These are phyloP conservation scores for Cuniculus paca DNA, from an alignment of 2,797 vertebrate species.

Conservation along the genomic window DNA sequence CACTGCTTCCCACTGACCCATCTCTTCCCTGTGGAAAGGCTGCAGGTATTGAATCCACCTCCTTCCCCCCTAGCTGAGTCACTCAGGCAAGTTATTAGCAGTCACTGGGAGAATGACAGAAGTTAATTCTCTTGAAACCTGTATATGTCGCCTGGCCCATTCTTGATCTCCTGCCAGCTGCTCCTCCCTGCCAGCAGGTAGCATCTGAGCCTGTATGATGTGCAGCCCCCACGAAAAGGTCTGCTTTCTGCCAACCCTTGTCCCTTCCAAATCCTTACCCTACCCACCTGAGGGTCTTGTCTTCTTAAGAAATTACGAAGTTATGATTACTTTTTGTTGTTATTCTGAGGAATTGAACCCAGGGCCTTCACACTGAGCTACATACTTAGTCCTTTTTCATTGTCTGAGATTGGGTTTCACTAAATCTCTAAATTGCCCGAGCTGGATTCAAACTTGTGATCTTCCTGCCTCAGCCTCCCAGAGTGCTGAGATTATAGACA, in stretches of 20 bases:
- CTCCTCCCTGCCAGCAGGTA: constrained; percentile 56
- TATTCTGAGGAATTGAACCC: background rate
- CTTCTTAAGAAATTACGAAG: background rate
- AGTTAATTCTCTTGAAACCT: background rate
- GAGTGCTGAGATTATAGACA: background rate
- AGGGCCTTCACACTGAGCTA: background rate
- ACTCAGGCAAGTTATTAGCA: background rate
- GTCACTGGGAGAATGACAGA: background rate
- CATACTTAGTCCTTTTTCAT: background rate
- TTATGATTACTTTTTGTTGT: background rate
- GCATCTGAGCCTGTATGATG: constrained; percentile 20
- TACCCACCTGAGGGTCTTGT: background rate
- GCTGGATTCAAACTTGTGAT: background rate
- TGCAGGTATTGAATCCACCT: background rate
- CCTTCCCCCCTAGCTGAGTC: background rate
- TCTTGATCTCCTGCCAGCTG: background rate
- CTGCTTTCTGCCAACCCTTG: background rate
- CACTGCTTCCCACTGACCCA: background rate
- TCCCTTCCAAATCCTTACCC: background rate
- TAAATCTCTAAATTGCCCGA: background rate
- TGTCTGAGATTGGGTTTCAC: background rate
- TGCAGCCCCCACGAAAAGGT: fast-evolving
- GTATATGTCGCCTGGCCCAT: background rate
- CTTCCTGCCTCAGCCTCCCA: background rate
- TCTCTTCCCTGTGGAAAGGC: background rate